A percentile compares a stretch with the other conserved stretches of the same genome.
These are phyloP conservation scores for Manduca sexta DNA, from an alignment of 1,140 invertebrate genomes.

Conservation along the genomic window DNA sequence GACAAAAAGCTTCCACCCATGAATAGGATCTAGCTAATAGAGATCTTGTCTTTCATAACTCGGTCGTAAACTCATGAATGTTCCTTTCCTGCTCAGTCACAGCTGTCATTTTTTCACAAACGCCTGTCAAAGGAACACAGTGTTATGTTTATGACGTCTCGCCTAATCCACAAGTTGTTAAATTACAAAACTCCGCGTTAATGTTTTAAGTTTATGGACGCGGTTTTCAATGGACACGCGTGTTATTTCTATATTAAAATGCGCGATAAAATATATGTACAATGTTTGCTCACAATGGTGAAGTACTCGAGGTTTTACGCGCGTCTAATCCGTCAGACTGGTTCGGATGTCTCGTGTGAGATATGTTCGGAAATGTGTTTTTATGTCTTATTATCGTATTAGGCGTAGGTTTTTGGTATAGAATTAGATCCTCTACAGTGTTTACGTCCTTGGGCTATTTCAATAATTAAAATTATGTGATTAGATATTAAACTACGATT, in stretches of 20 bases:
- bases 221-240: conserved; percentile 10
- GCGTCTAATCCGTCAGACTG: conserved; percentile 2
- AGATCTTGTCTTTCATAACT: conserved; percentile 4
- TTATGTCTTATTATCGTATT: background rate
- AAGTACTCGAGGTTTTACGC: background rate
- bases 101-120: conserved; percentile 27
- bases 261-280: conserved; percentile 26
- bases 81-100: conserved; percentile 13
- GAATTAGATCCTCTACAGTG: no score
- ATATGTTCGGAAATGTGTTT: background rate
- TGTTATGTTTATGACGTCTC: conserved; percentile 28
- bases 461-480: background rate
- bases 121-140: conserved; percentile 20
- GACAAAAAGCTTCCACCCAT: no score
- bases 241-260: conserved; percentile 32
- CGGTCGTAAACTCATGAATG: no score
- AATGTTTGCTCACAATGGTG: conserved; percentile 29
- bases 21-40: background rate
- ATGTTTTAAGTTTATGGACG: conserved; percentile 10
- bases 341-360: background rate
- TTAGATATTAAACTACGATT: background rate
- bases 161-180: conserved; percentile 29
- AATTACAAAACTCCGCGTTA: conserved; percentile 14
- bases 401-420: no score
- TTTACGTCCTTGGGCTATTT: no score